phyloP scores from a whole-genome alignment of 2,113 vertebrate genomes.

The Arothron firmamentum region DNA sequence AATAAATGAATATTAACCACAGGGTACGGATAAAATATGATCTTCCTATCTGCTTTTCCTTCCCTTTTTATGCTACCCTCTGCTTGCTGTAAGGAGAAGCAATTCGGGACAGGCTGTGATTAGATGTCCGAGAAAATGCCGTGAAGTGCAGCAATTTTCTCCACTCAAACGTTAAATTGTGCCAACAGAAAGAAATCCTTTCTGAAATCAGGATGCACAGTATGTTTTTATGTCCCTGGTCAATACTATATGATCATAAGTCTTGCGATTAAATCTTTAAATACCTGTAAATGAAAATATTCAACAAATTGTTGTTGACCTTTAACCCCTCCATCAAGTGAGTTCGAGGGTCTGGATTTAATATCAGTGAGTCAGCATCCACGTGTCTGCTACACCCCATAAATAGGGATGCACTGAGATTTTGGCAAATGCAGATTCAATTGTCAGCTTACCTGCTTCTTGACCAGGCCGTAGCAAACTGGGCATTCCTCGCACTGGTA shows the following conservation, averaged over 20 bases:
- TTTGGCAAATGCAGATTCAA: not conserved
- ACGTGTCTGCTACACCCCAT: too few relatives aligned
- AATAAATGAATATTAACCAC: slow-evolving; percentile 68
- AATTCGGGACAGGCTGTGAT: slow-evolving; percentile 29
- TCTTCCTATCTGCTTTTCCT: slow-evolving; percentile 32
- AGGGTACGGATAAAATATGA: slow-evolving; percentile 34
- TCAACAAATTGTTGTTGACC: too few relatives aligned
- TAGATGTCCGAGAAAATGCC: slow-evolving; percentile 23
- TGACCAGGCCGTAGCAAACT: slow-evolving; percentile 83
- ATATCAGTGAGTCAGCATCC: too few relatives aligned
- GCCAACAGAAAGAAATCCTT: slow-evolving; percentile 14
- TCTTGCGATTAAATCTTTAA: too few relatives aligned
- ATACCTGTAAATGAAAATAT: too few relatives aligned
- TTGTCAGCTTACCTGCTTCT: slow-evolving; percentile 77
- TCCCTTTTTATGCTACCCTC: slow-evolving; percentile 28
- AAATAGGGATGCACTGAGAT: too few relatives aligned
- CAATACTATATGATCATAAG: too few relatives aligned
- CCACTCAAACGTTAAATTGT: slow-evolving; percentile 16
- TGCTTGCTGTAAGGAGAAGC: slow-evolving; percentile 16
- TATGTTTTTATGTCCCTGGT: not conserved
- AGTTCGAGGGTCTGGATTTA: too few relatives aligned
- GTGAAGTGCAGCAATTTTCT: slow-evolving; percentile 34
- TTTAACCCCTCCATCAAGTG: too few relatives aligned
- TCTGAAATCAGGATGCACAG: not conserved
- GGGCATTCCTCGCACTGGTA: slow-evolving; percentile 85